Percentiles rank a stretch among this genome's conserved stretches.
These are phyloP conservation scores for Clangula hyemalis DNA, from an alignment of 2,797 vertebrate genomes.

Conservation along the genomic window DNA sequence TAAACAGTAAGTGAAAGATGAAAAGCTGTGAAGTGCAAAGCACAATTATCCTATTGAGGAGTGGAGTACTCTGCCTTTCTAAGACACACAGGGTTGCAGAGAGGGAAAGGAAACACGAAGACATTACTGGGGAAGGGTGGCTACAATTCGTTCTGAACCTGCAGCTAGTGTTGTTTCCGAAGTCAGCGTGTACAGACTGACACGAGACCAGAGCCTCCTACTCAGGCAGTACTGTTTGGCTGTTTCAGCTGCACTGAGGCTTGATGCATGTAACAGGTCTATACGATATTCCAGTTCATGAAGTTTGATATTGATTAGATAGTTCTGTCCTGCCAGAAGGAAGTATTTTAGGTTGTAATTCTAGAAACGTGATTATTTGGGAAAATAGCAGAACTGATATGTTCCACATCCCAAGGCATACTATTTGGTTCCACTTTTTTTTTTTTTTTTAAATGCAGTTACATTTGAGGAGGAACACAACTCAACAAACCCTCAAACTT, in stretches of 20 bases:
- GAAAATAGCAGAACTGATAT: not conserved
- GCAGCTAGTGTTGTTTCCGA: not conserved
- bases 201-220: not conserved
- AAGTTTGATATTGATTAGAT: fast-evolving
- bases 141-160: not conserved
- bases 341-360: not conserved
- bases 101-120: not conserved
- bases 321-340: not conserved
- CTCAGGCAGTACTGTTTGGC: not conserved
- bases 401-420: not conserved
- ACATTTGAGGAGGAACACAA: not conserved
- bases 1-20: not conserved
- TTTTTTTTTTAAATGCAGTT: not conserved
- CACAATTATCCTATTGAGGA: not conserved
- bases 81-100: not conserved
- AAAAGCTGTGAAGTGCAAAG: not conserved
- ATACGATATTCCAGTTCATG: not conserved
- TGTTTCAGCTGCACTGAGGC: not conserved
- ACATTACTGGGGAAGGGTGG: not conserved
- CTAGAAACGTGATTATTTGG: not conserved
- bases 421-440: not conserved
- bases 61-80: not conserved
- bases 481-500: not conserved
- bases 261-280: not conserved
- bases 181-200: not conserved